phyloP scores from a whole-genome alignment of 2,797 vertebrate species.

The Acanthis flammea region DNA sequence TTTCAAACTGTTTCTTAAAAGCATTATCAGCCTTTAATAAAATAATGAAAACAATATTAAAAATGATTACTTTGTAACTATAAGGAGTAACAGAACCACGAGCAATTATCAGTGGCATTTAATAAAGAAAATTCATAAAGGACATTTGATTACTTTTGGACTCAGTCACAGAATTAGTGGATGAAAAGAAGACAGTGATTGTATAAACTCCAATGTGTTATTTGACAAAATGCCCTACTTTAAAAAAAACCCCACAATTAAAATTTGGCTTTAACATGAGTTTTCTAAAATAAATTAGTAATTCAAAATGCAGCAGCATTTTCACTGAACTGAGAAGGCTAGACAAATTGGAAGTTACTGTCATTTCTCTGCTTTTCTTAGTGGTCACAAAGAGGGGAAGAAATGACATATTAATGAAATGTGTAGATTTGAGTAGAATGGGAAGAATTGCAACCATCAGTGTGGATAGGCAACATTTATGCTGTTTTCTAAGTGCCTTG shows the following conservation, averaged over 20 bases:
- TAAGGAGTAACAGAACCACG: background rate
- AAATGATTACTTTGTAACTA: constrained; percentile 14
- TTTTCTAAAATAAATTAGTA: constrained; percentile 34
- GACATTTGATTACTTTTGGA: constrained; percentile 61
- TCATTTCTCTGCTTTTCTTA: background rate
- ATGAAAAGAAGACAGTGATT: constrained; percentile 35
- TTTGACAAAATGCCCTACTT: constrained; percentile 17
- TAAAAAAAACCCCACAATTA: constrained; percentile 37
- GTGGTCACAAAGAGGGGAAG: background rate
- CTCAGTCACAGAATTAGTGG: constrained; percentile 49
- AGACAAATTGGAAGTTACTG: constrained; percentile 17
- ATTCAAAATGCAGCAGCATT: constrained; percentile 7
- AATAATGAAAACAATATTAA: constrained; percentile 56
- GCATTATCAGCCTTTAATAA: constrained; percentile 32
- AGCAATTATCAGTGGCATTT: constrained; percentile 16
- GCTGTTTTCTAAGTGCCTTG: background rate
- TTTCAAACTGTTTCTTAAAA: constrained; percentile 31
- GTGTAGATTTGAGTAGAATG: constrained; percentile 14
- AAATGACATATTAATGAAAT: constrained; percentile 41
- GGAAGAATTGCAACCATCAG: background rate
- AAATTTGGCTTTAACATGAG: constrained; percentile 37
- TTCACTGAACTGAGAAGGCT: background rate
- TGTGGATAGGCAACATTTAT: background rate
- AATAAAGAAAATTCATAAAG: constrained; percentile 55
- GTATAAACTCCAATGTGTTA: constrained; percentile 54